Evolutionary conservation across 2,888 invertebrate genomes (phyloP).

Genomic region (Andrena fulva): DNA sequence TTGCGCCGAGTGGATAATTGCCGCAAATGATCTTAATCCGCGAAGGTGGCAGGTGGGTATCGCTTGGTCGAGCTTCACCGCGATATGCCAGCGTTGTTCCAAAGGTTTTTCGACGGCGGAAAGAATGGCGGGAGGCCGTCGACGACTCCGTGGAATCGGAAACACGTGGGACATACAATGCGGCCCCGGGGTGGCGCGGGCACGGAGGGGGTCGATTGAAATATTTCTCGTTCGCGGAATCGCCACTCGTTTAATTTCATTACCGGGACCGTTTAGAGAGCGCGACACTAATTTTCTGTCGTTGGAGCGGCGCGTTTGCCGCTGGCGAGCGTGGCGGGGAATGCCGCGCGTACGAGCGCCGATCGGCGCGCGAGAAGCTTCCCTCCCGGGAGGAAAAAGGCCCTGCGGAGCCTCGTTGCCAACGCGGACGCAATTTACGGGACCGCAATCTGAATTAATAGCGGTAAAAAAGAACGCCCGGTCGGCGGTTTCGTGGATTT

Average conservation of each 20-base stretch:
- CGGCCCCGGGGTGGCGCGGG: not conserved
- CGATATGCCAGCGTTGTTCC: conserved; percentile 4
- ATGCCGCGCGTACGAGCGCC: conserved; percentile 43
- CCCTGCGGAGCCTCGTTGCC: not conserved
- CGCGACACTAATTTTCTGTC: conserved; percentile 68
- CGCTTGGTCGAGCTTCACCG: conserved; percentile 9
- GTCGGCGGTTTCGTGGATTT: conserved; percentile 48
- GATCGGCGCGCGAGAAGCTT: conserved; percentile 37
- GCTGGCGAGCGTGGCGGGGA: conserved; percentile 53
- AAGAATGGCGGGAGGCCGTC: not conserved
- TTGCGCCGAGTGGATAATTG: conserved; percentile 50
- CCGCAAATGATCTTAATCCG: conserved; percentile 59
- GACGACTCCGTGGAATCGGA: conserved; percentile 61
- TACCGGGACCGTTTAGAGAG: conserved; percentile 51
- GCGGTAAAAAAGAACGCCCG: conserved; percentile 43
- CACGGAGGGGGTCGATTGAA: conserved; percentile 46
- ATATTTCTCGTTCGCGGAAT: conserved; percentile 65
- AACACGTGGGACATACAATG: conserved; percentile 54
- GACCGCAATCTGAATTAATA: conserved; percentile 60
- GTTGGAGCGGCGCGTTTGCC: conserved; percentile 58
- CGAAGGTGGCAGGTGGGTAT: conserved; percentile 64
- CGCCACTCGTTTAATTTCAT: conserved; percentile 68
- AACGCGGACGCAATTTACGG: conserved; percentile 52
- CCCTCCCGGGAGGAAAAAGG: conserved; percentile 31
- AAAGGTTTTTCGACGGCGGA: conserved; percentile 43